Conservation (phyloP, 1,140 invertebrate species). For the Panonychus citri region DNA sequence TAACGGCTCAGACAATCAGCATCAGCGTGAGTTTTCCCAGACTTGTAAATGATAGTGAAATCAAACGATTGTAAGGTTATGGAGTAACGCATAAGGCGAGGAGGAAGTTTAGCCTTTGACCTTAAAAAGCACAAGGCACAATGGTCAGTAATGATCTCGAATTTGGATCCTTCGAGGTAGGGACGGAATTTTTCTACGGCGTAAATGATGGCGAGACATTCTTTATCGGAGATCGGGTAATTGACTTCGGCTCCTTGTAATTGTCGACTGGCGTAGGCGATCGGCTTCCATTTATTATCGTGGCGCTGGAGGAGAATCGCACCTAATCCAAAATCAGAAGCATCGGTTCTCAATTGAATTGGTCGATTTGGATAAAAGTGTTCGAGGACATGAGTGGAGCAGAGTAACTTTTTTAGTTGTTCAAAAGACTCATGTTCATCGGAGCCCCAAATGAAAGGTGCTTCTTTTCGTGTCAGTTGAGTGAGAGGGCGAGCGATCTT, state of each 20-base stretch:
- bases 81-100: conserved; percentile 13
- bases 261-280: conserved; percentile 8
- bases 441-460: conserved; percentile 4
- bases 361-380: conserved; percentile 4
- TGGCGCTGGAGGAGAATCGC: conserved; percentile 7
- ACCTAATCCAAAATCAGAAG: conserved; percentile 9
- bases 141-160: conserved; percentile 17
- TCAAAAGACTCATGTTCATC: conserved; percentile 19
- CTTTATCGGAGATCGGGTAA: conserved; percentile 12
- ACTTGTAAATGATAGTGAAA: conserved; percentile 11
- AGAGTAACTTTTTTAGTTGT: conserved; percentile 21
- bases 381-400: conserved; percentile 3
- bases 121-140: not conserved
- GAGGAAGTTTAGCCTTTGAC: not conserved
- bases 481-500: no score
- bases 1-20: conserved; percentile 5
- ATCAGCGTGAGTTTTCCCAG: conserved; percentile 7
- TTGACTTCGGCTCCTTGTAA: conserved; percentile 11
- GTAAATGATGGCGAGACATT: conserved; percentile 14
- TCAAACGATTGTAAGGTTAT: conserved; percentile 12
- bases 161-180: conserved; percentile 16
- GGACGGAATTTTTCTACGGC: conserved; percentile 15
- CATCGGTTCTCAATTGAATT: conserved; percentile 10
- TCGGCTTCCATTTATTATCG: conserved; percentile 2
- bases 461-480: no score